Evolutionary conservation across 2,113 vertebrate species (phyloP).

Genomic region (Dendropsophus ebraccatus): DNA sequence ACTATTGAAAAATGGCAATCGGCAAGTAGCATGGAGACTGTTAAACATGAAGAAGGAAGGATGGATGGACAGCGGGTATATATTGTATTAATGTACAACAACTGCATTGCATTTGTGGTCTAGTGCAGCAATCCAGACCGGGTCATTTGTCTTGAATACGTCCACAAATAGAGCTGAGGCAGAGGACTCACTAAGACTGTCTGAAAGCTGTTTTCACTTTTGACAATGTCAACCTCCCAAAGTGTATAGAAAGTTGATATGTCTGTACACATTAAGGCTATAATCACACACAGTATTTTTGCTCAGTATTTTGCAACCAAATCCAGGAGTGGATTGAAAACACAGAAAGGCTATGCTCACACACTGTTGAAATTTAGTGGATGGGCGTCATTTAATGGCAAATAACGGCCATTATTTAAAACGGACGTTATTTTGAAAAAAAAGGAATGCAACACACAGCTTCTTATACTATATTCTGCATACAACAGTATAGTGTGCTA

Average conservation of each 20-base stretch:
- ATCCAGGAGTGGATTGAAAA: no score
- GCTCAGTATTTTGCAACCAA: no score
- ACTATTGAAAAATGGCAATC: conserved; percentile 3
- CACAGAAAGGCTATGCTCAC: no score
- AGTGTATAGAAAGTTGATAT: neutral
- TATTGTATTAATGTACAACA: conserved; percentile 16
- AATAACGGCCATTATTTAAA: no score
- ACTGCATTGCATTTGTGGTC: conserved; percentile 42
- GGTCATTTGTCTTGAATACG: conserved; percentile 16
- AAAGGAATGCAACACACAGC: neutral
- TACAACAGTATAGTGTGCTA: no score
- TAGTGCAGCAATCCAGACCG: conserved; percentile 7
- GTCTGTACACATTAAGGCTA: no score
- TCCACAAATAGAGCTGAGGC: neutral
- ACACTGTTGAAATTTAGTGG: no score
- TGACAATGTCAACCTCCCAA: conserved; percentile 22
- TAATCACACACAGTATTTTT: no score
- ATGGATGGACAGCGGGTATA: neutral
- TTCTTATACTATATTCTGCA: no score
- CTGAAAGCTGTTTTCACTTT: conserved; percentile 47
- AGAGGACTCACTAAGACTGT: conserved; percentile 16
- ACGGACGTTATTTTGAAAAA: no score
- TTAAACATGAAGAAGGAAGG: neutral
- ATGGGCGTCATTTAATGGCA: no score
- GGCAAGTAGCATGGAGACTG: neutral